Conservation (phyloP, 1,140 invertebrate genomes). For the Diploscapter pachys region DNA sequence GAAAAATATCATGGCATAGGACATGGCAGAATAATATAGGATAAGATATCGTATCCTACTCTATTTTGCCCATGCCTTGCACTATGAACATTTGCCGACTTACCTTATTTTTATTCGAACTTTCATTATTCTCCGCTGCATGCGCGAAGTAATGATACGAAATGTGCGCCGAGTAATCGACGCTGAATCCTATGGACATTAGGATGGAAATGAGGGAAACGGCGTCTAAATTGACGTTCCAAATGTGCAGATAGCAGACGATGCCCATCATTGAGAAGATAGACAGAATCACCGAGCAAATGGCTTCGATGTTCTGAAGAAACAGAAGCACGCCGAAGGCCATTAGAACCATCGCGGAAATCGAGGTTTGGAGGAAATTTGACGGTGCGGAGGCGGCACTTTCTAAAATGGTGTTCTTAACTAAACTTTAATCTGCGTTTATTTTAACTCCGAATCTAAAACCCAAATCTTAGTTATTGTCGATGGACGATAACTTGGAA, state of each 20-base stretch:
- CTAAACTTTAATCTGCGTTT: no score
- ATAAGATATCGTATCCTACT: not conserved
- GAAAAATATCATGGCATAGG: no score
- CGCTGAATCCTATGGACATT: constrained; percentile 52
- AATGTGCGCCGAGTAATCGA: constrained; percentile 53
- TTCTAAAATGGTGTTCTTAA: constrained; percentile 18
- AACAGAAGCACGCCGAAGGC: constrained; percentile 52
- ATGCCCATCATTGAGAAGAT: constrained; percentile 53
- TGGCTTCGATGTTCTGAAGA: constrained; percentile 49
- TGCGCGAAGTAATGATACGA: constrained; percentile 57
- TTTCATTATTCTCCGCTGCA: constrained; percentile 14
- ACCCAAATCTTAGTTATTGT: no score
- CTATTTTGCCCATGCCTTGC: constrained; percentile 10
- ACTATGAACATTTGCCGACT: no score
- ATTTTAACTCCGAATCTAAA: no score
- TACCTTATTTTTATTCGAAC: no score
- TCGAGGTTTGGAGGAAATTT: constrained; percentile 53
- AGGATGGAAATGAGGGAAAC: constrained; percentile 54
- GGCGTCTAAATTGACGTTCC: constrained; percentile 53
- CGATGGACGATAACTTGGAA: no score
- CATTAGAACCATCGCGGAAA: constrained; percentile 52
- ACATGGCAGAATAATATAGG: not conserved
- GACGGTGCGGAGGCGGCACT: constrained; percentile 49
- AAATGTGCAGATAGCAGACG: constrained; percentile 52
- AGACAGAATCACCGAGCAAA: constrained; percentile 51